phyloP scores from a whole-genome alignment of 2,888 invertebrate genomes.

The Drosophila planitibia region DNA sequence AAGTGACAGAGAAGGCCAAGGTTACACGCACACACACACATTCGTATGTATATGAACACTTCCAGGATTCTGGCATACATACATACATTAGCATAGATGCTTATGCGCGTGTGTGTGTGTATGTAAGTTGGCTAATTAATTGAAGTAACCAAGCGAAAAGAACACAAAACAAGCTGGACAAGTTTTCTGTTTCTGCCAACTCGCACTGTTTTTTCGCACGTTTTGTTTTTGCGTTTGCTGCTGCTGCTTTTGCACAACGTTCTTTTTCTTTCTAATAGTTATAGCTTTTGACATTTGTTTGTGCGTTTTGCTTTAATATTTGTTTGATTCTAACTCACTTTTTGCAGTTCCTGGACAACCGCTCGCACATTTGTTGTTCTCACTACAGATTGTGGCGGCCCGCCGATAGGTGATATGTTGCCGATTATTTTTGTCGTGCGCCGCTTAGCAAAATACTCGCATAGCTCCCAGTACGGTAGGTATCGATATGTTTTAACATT shows the following conservation, averaged over 20 bases:
- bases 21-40: not conserved
- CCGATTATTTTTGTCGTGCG: conserved; percentile 5
- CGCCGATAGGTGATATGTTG: conserved; percentile 21
- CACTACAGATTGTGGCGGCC: conserved; percentile 49
- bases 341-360: conserved; percentile 60
- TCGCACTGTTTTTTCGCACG: conserved; percentile 23
- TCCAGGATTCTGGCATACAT: conserved; percentile 21
- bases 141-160: conserved; percentile 71
- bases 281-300: not conserved
- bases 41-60: conserved; percentile 3
- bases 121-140: conserved; percentile 57
- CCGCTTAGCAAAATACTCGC: not conserved
- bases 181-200: conserved; percentile 47
- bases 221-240: conserved; percentile 4
- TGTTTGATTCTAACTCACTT: conserved; percentile 44
- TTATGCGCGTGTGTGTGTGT: conserved; percentile 1
- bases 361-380: conserved; percentile 61
- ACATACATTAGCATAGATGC: conserved; percentile 12
- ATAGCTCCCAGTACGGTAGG: not conserved
- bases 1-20: conserved; percentile 56
- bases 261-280: conserved; percentile 26
- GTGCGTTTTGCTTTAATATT: conserved; percentile 5
- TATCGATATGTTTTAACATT: conserved; percentile 15
- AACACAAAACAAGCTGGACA: conserved; percentile 65
- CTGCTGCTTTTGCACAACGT: conserved; percentile 1